Evolutionary conservation across 2,888 invertebrate genomes (phyloP), one percentile per base, ranked within the genome.

Genomic region (Elysia crispata): DNA sequence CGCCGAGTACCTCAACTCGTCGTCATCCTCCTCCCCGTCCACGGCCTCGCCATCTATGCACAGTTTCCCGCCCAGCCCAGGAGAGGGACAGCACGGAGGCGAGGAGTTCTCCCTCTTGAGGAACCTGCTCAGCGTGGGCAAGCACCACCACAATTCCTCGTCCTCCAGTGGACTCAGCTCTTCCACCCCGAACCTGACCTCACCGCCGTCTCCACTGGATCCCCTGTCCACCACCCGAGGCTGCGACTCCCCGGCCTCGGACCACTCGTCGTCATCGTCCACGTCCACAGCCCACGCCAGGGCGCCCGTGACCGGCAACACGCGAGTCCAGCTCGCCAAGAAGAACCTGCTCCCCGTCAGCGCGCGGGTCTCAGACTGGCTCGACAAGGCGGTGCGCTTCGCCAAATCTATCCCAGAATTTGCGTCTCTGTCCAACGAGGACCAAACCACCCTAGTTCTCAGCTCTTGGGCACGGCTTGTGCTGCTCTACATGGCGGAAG

Each of bases 281-380:
- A 54, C 57, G 20, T 69, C 60, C 20, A 49, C 33, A n/a, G 57
- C 76, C 28, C 64, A 69, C 57, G 66, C 80, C 66, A 25, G 76
- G 28, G 62, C 57, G 30, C 76, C 73, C 76, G 81, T 88, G 18
- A 85, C 84, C 15, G 85, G 88, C 8, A 83, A 84, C 57, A 88
- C 89, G 18, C 82, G 86, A 13, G 91, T 91, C 15, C 88, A 89
- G 8, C 86, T 91, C 41, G 91, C 91, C 81, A 91, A 91, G 86
- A 91, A 91, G 83, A 91, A 90, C 85, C 85, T 91, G 82, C 86
- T 88, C 25, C 91, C 91, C 0, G 90, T 91, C 23, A 87, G 88
- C 28, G 89, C 90, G 8, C 82, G 91, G 0, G 90, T 91, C 23
- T 88, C 90, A 6, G 90, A 91, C 86, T 91, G 90, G 90, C 82